Base-by-base conservation (phyloP, 2,888 invertebrate species). In the Dyspetes luteomarginatus region DNA sequence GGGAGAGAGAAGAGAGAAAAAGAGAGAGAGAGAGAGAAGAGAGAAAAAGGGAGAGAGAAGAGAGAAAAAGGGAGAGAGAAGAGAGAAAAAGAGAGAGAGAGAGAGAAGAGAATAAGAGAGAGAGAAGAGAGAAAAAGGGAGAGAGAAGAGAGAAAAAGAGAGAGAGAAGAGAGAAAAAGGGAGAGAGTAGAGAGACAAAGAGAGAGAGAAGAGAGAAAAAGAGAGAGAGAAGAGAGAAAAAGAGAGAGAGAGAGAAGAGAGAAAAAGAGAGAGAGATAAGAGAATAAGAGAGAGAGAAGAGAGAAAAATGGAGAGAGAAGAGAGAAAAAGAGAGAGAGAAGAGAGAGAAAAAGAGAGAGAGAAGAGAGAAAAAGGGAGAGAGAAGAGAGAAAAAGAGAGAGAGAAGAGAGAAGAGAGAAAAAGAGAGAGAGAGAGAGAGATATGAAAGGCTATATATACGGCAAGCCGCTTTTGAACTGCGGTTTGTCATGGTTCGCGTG, bases 401-500 rank as follows among this genome's bases (percentile, higher is more conserved):
- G 17, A 28, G 43, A 15, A 22, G 45, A 55, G 17, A 41, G 28
- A 17, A 36, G 69, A 69, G 26, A 19, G 41, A 15, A 7, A 58
- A 30, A 60, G 71, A 64, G 52, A 55, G 4, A n/a, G n/a, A n/a
- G n/a, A n/a, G n/a, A n/a, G n/a, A n/a, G n/a, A n/a, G n/a, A n/a
- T n/a, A n/a, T n/a, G 71, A 64, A 43, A 55, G 7, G 73, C 55
- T 43, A 41, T n/a, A 36, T 65, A 81, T 85, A 84, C 84, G 90
- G 90, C 91, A 91, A 12, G 91, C 89, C 85, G 90, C 91, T 91
- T 91, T 91, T 91, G 91, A 91, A 89, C 84, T 88, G 86, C 86
- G 87, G 90, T 91, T 91, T 91, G 91, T 91, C 91, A 91, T 91
- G 91, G 90, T 88, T 90, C 89, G 90, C 87, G 89, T 91, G 91